These are phyloP conservation scores for Callaeas wilsoni DNA, from an alignment of 2,113 vertebrate genomes.

Conservation along the genomic window DNA sequence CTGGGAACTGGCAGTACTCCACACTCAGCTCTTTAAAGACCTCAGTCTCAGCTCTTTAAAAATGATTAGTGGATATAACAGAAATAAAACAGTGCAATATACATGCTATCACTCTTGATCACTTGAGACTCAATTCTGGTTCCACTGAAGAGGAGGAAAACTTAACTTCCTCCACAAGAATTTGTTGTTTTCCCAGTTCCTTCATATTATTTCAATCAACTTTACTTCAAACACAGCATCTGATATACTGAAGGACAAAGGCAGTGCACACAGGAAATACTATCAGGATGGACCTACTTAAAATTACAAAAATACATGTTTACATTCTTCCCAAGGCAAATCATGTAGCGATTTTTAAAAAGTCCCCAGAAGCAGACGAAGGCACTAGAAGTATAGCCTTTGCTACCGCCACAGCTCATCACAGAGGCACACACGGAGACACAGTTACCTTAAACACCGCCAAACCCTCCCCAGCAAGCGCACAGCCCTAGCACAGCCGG, in stretches of 20 bases:
- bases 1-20: neutral
- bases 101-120: neutral
- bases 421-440: neutral
- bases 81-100: neutral
- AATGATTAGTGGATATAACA: neutral
- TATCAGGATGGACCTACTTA: neutral
- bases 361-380: accelerated
- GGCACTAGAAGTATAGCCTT: neutral
- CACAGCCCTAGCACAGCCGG: neutral
- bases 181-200: neutral
- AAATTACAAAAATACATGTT: neutral
- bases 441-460: neutral
- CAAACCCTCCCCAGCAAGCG: neutral
- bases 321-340: neutral
- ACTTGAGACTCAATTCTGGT: neutral
- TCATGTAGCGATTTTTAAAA: accelerated
- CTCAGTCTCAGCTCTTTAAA: neutral
- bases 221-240: neutral
- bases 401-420: neutral
- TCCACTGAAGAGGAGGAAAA: neutral
- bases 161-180: neutral
- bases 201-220: neutral
- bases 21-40: neutral
- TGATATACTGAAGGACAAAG: neutral
- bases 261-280: neutral